These are phyloP conservation scores for Deilephila porcellus DNA, from an alignment of 2,888 invertebrate species.

Conservation along the genomic window DNA sequence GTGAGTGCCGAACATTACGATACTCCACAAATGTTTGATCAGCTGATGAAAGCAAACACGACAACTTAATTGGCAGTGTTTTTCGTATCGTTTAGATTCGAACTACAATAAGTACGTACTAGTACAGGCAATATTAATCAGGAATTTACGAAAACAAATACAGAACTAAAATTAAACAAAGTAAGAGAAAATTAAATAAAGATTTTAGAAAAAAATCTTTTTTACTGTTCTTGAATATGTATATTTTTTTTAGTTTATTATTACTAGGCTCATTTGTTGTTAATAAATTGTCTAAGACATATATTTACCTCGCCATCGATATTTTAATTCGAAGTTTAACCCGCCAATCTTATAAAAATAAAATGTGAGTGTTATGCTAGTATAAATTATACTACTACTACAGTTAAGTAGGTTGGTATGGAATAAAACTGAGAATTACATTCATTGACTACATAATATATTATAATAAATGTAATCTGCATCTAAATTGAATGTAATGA, in stretches of 20 bases:
- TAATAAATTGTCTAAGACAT: no score
- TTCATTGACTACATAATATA: conserved; percentile 4
- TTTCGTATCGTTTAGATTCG: neutral
- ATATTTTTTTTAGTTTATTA: no score
- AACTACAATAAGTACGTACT: neutral
- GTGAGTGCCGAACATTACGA: conserved; percentile 15
- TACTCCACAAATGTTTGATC: conserved; percentile 36
- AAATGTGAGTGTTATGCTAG: neutral
- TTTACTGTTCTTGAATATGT: no score
- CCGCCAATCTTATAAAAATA: no score
- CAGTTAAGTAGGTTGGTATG: neutral
- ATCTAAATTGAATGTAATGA: conserved; percentile 6
- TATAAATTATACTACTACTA: neutral
- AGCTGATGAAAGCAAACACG: conserved; percentile 37
- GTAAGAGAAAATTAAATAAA: no score
- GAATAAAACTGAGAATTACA: neutral
- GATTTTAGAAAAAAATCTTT: no score
- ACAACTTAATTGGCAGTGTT: conserved; percentile 8
- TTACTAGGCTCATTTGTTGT: no score
- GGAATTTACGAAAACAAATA: neutral
- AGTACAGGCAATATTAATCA: neutral
- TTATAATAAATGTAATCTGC: conserved; percentile 18
- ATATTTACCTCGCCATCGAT: no score
- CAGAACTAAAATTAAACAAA: neutral
- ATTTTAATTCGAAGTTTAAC: no score